A percentile compares a stretch with the other conserved stretches of the same genome.
phyloP scores from a whole-genome alignment of 2,888 invertebrate genomes.

The Serripes groenlandicus region DNA sequence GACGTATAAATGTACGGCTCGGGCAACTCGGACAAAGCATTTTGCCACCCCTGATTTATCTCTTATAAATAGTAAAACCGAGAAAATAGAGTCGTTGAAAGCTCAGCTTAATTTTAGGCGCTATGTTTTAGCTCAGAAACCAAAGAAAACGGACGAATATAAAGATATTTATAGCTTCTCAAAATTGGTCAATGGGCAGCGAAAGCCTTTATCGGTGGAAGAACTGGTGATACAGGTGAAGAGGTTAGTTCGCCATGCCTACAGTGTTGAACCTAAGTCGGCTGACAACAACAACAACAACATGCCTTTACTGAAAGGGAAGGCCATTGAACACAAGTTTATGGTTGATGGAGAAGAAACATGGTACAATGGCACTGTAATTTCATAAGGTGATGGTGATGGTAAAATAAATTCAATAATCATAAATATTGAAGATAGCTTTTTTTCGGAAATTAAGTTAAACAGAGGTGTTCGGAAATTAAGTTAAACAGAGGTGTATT shows the following conservation, averaged over 20 bases:
- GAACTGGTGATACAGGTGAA: slow-evolving; percentile 7
- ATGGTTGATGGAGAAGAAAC: background rate
- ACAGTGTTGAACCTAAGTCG: background rate
- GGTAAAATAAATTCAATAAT: too few species aligned
- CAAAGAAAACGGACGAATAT: background rate
- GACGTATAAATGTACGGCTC: too few species aligned
- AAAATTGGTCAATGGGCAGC: slow-evolving; percentile 5
- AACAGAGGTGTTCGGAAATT: too few species aligned
- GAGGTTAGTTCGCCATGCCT: slow-evolving; percentile 4
- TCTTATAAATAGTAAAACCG: too few species aligned
- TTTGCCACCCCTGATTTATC: too few species aligned
- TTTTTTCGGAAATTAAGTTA: too few species aligned
- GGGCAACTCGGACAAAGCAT: too few species aligned
- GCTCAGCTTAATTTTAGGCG: slow-evolving; percentile 36
- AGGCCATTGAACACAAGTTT: background rate
- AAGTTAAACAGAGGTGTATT: too few species aligned
- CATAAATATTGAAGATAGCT: too few species aligned
- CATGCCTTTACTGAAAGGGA: background rate
- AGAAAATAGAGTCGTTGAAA: slow-evolving; percentile 8
- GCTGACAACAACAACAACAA: background rate
- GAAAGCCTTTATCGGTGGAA: background rate
- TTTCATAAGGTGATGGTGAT: background rate
- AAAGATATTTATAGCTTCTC: slow-evolving; percentile 6
- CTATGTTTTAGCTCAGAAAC: slow-evolving; percentile 20
- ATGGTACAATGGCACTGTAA: background rate